Conservation (phyloP, 2,113 vertebrate genomes). For the Salvator merianae region DNA sequence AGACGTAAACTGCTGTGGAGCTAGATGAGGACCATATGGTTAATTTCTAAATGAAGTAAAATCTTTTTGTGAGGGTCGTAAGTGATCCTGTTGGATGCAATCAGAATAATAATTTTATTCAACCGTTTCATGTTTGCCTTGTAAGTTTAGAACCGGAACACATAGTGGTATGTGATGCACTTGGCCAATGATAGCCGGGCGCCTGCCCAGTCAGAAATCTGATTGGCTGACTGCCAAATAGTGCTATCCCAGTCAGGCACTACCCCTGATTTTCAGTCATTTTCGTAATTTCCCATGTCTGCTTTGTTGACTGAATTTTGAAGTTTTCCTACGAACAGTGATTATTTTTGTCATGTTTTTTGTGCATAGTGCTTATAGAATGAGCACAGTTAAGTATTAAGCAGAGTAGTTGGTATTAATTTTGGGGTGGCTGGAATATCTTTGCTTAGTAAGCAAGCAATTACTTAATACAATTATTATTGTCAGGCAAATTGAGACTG, state of each 20-base stretch:
- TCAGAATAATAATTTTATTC: not conserved
- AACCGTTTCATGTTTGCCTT: not conserved
- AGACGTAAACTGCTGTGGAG: not conserved
- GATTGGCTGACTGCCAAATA: too few relatives aligned
- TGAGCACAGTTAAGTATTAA: not conserved
- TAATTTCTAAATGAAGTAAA: not conserved
- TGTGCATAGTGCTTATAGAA: not conserved
- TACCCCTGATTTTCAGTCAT: too few relatives aligned
- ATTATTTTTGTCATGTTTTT: not conserved
- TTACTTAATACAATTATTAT: not conserved
- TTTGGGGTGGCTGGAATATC: not conserved
- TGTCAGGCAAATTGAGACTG: not conserved
- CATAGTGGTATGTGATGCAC: not conserved
- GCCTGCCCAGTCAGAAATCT: too few relatives aligned
- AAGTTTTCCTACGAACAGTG: not conserved
- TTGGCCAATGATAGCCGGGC: too few relatives aligned
- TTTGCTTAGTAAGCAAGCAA: not conserved
- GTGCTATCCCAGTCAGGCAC: too few relatives aligned
- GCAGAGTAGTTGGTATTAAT: not conserved
- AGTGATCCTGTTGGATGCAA: not conserved
- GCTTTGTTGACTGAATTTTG: not conserved
- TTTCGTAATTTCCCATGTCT: not conserved
- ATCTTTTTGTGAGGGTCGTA: not conserved
- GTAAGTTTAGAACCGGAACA: not conserved
- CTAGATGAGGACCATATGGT: not conserved